Conservation (phyloP, 2,797 vertebrate genomes). For the Periparus ater region DNA sequence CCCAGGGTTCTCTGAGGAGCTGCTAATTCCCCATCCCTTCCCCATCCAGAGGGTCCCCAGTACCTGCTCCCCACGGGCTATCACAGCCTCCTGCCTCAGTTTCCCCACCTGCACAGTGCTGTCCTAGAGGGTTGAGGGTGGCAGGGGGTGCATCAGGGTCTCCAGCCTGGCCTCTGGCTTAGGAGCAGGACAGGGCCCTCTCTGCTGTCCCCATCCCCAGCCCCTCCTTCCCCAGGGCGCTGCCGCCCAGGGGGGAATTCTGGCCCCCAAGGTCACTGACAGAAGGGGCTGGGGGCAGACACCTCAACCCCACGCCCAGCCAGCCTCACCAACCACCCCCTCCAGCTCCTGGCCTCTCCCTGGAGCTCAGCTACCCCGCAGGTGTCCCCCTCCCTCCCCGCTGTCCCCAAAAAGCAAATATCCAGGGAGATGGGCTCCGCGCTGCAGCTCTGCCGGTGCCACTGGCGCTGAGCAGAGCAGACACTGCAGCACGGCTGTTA, state of each 20-base stretch:
- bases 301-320: accelerated
- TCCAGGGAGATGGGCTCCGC: constrained; percentile 12
- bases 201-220: background rate
- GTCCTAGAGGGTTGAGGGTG: accelerated
- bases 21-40: background rate
- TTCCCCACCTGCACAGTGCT: background rate
- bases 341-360: background rate
- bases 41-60: background rate
- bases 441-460: constrained; percentile 56
- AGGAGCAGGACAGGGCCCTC: background rate
- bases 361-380: background rate
- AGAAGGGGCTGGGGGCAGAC: background rate
- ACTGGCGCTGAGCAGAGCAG: constrained; percentile 52
- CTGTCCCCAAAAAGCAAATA: background rate
- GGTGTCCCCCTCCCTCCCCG: background rate
- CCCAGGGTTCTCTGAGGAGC: accelerated
- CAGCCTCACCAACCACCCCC: background rate
- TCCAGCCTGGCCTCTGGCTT: accelerated
- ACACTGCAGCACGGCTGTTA: constrained; percentile 61
- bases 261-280: background rate
- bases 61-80: accelerated
- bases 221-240: background rate
- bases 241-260: background rate
- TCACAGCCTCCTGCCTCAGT: constrained; percentile 16
- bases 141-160: background rate